phyloP scores from a whole-genome alignment of 2,797 vertebrate species.

The Myripristis jacobus region DNA sequence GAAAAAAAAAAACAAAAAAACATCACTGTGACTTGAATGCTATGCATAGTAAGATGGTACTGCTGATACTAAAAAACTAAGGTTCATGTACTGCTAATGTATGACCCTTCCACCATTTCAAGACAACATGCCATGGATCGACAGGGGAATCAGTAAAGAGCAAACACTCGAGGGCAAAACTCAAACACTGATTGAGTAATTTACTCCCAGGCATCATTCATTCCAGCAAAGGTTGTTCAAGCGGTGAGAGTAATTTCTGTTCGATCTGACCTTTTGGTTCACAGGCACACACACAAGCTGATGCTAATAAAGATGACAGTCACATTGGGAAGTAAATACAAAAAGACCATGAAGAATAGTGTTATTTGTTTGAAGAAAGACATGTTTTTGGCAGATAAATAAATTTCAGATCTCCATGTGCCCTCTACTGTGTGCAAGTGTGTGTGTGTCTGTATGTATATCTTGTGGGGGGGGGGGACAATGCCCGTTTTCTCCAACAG shows the following conservation, averaged over 20 bases:
- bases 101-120: not conserved
- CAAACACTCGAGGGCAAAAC: conserved; percentile 5
- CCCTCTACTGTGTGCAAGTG: conserved; percentile 59
- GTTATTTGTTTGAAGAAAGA: conserved; percentile 35
- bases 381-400: conserved; percentile 58
- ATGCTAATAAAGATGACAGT: conserved; percentile 32
- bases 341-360: conserved; percentile 38
- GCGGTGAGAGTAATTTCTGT: conserved; percentile 17
- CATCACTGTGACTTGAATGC: not conserved
- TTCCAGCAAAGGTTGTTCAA: conserved; percentile 25
- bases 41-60: not conserved
- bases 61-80: not conserved
- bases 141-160: not conserved
- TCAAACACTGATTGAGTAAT: conserved; percentile 12
- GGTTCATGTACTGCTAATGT: not conserved
- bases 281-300: conserved; percentile 7
- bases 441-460: conserved; percentile 17
- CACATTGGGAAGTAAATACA: conserved; percentile 5
- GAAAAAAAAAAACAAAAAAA: not conserved
- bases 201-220: conserved; percentile 4
- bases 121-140: not conserved
- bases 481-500: conserved; percentile 72
- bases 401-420: conserved; percentile 52
- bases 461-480: conserved; percentile 67
- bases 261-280: conserved; percentile 36